Conservation (phyloP, 92 coral and sea anemone species). For the Phenganax stokvisi region DNA sequence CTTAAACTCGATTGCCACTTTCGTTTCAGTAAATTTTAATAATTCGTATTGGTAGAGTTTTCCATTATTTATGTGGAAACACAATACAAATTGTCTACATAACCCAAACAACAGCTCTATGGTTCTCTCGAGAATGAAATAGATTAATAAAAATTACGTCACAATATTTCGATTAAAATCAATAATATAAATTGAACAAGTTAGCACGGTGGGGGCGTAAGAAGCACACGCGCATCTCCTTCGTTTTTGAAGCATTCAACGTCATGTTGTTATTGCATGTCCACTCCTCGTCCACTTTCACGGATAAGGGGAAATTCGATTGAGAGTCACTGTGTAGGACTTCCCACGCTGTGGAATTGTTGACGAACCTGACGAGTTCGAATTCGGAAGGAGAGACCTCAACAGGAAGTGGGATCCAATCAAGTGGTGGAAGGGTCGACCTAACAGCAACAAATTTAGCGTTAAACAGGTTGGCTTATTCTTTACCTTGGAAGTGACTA, state of each 20-base stretch:
- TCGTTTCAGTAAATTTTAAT: no score
- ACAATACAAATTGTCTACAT: no score
- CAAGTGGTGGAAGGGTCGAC: slow-evolving; percentile 20
- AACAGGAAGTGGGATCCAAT: slow-evolving; percentile 34
- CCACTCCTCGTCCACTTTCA: slow-evolving; percentile 4
- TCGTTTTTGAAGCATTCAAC: slow-evolving; percentile 30
- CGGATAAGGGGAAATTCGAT: slow-evolving; percentile 2
- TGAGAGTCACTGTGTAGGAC: not conserved
- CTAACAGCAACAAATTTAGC: slow-evolving; percentile 27
- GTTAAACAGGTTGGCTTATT: slow-evolving; percentile 34
- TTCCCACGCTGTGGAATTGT: no score
- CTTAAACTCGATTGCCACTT: no score
- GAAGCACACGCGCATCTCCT: slow-evolving; percentile 30
- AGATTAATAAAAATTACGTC: no score
- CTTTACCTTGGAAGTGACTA: not conserved
- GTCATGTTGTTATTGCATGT: slow-evolving; percentile 26
- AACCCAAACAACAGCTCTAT: no score
- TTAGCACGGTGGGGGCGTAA: not conserved
- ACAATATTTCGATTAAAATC: no score
- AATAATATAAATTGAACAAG: no score
- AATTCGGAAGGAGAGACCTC: not conserved
- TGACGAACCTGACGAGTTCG: no score
- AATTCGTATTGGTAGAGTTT: no score
- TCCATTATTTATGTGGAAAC: no score
- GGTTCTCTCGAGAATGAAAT: no score